phyloP scores from a whole-genome alignment of 2,888 invertebrate species.

The Mesorhabditis spiculigera region DNA sequence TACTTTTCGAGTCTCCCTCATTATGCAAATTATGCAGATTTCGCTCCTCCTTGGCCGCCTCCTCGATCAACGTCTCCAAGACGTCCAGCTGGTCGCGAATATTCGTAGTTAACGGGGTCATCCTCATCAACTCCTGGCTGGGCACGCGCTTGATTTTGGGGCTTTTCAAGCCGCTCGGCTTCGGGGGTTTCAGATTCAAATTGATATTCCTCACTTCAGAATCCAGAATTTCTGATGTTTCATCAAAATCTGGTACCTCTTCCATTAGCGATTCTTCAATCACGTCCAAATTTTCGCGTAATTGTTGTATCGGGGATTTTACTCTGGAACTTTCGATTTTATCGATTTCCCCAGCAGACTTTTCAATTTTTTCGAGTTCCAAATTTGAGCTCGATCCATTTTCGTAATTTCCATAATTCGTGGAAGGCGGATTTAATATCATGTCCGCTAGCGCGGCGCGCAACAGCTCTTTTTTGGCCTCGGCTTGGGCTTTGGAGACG shows the following conservation, averaged over 20 bases:
- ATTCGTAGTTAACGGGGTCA: slow-evolving; percentile 40
- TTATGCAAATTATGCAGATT: background rate
- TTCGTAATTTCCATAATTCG: slow-evolving; percentile 10
- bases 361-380: slow-evolving; percentile 10
- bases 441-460: slow-evolving; percentile 47
- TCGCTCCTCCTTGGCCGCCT: slow-evolving; percentile 17
- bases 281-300: slow-evolving; percentile 15
- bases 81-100: slow-evolving; percentile 34
- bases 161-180: slow-evolving; percentile 14
- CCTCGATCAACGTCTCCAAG: slow-evolving; percentile 39
- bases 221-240: slow-evolving; percentile 17
- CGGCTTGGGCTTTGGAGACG: slow-evolving; percentile 43
- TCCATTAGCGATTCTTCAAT: slow-evolving; percentile 48
- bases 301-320: slow-evolving; percentile 13
- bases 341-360: slow-evolving; percentile 20
- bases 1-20: slow-evolving; percentile 12
- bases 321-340: background rate
- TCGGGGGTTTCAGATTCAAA: slow-evolving; percentile 10
- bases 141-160: slow-evolving; percentile 31
- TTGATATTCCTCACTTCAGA: background rate
- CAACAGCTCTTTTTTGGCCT: slow-evolving; percentile 51
- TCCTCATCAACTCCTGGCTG: slow-evolving; percentile 36
- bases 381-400: background rate
- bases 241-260: slow-evolving; percentile 35
- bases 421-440: slow-evolving; percentile 42